These are phyloP conservation scores for Hypomecis atomaria DNA, from an alignment of 2,888 invertebrate genomes.

Conservation along the genomic window DNA sequence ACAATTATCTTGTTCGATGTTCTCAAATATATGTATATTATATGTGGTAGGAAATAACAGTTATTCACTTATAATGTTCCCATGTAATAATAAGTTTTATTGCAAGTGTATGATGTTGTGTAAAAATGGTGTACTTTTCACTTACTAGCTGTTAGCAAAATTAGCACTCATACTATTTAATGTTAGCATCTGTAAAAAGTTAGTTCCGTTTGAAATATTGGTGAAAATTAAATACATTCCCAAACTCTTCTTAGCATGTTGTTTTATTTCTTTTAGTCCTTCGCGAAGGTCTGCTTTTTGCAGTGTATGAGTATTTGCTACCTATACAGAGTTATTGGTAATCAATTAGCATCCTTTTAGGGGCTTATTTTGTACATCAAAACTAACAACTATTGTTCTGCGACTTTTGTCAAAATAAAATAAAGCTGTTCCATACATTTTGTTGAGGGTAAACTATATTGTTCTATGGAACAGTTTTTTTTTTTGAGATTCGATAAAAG, in stretches of 20 bases:
- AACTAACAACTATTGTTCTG: no score
- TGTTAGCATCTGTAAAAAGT: not conserved
- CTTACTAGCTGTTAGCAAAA: not conserved
- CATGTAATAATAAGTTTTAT: not conserved
- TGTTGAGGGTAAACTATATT: no score
- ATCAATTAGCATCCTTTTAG: no score
- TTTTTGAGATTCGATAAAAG: no score
- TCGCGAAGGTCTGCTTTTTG: no score
- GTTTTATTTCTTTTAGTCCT: constrained; percentile 33
- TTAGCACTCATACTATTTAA: not conserved
- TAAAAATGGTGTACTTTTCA: not conserved
- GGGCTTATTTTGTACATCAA: no score
- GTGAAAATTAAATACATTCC: constrained; percentile 53
- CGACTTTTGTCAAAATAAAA: no score
- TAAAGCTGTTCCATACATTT: no score
- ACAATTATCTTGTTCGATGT: constrained; percentile 22
- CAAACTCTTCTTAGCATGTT: constrained; percentile 20
- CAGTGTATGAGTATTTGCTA: no score
- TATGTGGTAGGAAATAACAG: not conserved
- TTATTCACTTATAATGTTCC: constrained; percentile 1
- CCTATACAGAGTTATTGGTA: no score
- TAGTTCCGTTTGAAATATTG: constrained; percentile 26
- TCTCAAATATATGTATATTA: not conserved
- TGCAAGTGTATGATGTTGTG: constrained; percentile 2
- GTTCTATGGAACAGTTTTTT: no score